These are phyloP conservation scores for Leptoteleia sp. DNA, from an alignment of 1,140 invertebrate species.

Conservation along the genomic window DNA sequence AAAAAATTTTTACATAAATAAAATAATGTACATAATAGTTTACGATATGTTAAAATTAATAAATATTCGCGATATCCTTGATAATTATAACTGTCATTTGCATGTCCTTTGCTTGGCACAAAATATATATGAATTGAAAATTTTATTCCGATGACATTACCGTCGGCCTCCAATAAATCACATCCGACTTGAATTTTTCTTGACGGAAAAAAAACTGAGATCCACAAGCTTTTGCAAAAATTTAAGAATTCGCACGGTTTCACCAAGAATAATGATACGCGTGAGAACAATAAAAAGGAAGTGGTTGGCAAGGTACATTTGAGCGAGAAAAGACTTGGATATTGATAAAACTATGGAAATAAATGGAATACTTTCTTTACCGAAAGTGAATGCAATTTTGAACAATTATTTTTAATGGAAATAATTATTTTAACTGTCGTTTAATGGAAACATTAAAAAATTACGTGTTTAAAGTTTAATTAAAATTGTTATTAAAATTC, in stretches of 20 bases:
- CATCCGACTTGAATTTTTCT: background rate
- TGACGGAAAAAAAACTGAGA: background rate
- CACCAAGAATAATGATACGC: slow-evolving; percentile 18
- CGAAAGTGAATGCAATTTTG: no score
- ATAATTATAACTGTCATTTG: no score
- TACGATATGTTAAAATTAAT: no score
- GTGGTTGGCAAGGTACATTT: slow-evolving; percentile 17
- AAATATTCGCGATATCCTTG: no score
- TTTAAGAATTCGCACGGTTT: slow-evolving; percentile 17
- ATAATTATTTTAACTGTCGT: no score
- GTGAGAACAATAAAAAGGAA: slow-evolving; percentile 21
- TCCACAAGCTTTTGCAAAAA: slow-evolving; percentile 7
- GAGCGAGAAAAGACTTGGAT: background rate
- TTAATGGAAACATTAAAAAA: no score
- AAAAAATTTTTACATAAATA: no score
- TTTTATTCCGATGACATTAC: slow-evolving; percentile 3
- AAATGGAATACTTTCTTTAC: no score
- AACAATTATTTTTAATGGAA: no score
- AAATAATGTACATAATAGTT: no score
- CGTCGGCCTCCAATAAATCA: slow-evolving; percentile 10
- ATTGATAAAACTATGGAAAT: slow-evolving; percentile 27
- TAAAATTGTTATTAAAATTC: no score
- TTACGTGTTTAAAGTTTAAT: no score
- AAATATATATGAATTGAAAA: slow-evolving; percentile 1
- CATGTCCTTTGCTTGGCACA: background rate